Base-by-base conservation (phyloP, 2,797 vertebrate species). In the Rhynchotus rufescens region DNA sequence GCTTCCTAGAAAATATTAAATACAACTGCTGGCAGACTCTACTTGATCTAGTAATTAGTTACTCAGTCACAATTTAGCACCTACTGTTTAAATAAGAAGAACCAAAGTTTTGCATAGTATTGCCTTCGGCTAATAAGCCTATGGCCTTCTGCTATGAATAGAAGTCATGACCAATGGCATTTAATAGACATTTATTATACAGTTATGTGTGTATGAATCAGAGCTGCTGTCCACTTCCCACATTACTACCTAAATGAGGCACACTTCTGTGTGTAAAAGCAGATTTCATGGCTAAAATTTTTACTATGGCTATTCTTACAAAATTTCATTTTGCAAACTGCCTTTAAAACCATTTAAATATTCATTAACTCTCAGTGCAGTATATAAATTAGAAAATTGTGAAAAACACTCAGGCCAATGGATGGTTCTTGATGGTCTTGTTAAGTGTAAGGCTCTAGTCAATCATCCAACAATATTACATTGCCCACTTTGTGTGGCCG, bases 311-410 rank as follows among this genome's bases (percentile, higher is more conserved):
- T 73, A 85, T 89, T 89, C 76, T 83, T 77, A 40, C 26, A 82
- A 80, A 90, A 80, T 59, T 86, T 81, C 20, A 79, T 88, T 86
- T 82, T 78, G 17, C 22, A 92, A 91, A 68, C 40, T 32, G 16
- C 45, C 68, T 81, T 94, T 80, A 68, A 95, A 88, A 65, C 11
- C 36, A 65, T 81, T 87, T 88, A 80, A 86, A 62, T 75, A 77
- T 6, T 28, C 34, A 45, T 90, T 94, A 86, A 42, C 11, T 61
- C 38, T 79, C 72, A 84, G 28, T 17, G 17, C 20, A 84, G 32
- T 64, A 61, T 60, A 84, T 91, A 86, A 88, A 94, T 84, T 38
- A 82, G 64, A 77, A 84, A 78, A 84, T 38, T 86, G 44, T 25
- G 74, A 44, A 84, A 94, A 91, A 89, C 15, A 42, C 17, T 75